Conservation (phyloP, 1,140 invertebrate genomes). For the Dendroctonus ponderosae region DNA sequence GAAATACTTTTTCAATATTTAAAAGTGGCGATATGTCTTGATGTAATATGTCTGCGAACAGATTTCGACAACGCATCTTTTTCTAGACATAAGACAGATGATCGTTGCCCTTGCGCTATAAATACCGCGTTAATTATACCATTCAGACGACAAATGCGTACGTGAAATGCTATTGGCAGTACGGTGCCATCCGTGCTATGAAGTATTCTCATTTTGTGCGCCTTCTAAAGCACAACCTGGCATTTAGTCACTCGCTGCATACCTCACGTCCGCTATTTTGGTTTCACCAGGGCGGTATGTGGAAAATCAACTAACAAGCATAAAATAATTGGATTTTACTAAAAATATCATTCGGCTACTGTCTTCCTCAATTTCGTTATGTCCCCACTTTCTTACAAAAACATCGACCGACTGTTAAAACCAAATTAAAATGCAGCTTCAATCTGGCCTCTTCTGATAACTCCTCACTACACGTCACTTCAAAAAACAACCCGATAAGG, state of each 20-base stretch:
- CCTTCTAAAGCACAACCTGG: constrained; percentile 41
- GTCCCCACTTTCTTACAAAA: too few relatives aligned
- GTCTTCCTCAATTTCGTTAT: too few relatives aligned
- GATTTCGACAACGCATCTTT: constrained; percentile 4
- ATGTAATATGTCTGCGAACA: constrained; percentile 1
- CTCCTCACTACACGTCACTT: too few relatives aligned
- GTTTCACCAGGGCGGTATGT: constrained; percentile 3
- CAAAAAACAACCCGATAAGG: too few relatives aligned
- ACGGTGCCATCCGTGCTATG: constrained; percentile 37
- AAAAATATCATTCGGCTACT: too few relatives aligned
- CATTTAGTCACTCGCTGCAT: constrained; percentile 41
- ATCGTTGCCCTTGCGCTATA: constrained; percentile 47
- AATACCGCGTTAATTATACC: constrained; percentile 47
- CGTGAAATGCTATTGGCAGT: constrained; percentile 44
- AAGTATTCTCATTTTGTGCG: constrained; percentile 42
- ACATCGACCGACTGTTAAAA: too few relatives aligned
- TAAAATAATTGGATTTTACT: not conserved
- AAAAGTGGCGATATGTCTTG: not conserved
- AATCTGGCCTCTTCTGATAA: too few relatives aligned
- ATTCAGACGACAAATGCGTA: constrained; percentile 46
- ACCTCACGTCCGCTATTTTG: constrained; percentile 25
- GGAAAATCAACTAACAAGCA: not conserved
- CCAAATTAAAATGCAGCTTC: too few relatives aligned
- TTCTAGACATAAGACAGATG: constrained; percentile 26
- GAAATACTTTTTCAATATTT: too few relatives aligned